Evolutionary conservation across 2,797 vertebrate genomes (phyloP), one percentile per base, ranked within the genome.

Genomic region (Orestias chungarensis): DNA sequence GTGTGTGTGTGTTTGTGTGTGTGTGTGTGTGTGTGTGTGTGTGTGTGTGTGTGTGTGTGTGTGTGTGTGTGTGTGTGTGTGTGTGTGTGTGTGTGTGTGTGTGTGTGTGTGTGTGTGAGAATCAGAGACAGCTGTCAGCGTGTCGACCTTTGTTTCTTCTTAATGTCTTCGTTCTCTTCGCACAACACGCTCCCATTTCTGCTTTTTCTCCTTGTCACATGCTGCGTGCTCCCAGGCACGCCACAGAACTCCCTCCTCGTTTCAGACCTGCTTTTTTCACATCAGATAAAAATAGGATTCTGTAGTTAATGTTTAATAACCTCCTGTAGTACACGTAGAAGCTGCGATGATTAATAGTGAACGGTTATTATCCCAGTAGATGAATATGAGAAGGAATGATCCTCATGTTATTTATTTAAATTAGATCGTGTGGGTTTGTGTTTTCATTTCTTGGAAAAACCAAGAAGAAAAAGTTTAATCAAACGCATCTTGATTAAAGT

Each of bases 111-210:
- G 18, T 49, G 20, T 49, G 47, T 50, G 49, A n/a, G n/a, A 38
- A 9, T 87, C 87, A 83, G 80, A 91, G 82, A 87, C 83, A 85
- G 83, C 87, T 88, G 89, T 88, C 88, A 84, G 69, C 17, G 78
- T 76, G 82, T 88, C 87, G 82, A 83, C 86, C 83, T 89, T 81
- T 91, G 86, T 81, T 88, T 86, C 78, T 25, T 42, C 57, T 52
- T 68, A n/a, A 74, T 76, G 80, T 87, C 87, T 79, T 80, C 80
- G 42, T 71, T 25, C 35, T 49, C 79, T 70, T 27, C n/a, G 14
- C 50, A 46, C 49, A 72, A n/a, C n/a, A n/a, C n/a, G n/a, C n/a
- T n/a, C n/a, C n/a, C n/a, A n/a, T n/a, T n/a, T 40, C 49, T 0
- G 46, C 68, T 35, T 8, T 71, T 50, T 44, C 57, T 49, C 57